Evolutionary conservation across 2,797 vertebrate genomes (phyloP).

Genomic region (Acanthopagrus latus): DNA sequence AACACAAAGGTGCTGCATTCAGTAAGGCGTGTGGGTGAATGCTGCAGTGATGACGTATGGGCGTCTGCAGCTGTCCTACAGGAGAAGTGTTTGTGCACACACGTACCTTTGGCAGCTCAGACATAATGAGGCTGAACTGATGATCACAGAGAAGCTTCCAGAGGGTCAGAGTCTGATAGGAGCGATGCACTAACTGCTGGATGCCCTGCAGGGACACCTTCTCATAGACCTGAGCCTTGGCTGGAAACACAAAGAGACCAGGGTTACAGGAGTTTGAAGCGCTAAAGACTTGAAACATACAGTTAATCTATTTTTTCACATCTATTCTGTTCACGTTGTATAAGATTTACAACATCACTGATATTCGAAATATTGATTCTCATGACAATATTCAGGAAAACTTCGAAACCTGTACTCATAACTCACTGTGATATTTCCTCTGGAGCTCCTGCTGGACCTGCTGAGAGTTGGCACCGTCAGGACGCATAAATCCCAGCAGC

Average conservation of each 20-base stretch:
- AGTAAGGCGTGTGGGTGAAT: slow-evolving; percentile 4
- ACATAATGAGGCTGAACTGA: slow-evolving; percentile 93
- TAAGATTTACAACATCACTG: neutral
- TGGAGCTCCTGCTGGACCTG: slow-evolving; percentile 98
- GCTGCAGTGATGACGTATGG: neutral
- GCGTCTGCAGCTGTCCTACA: slow-evolving; percentile 16
- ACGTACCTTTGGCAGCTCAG: slow-evolving; percentile 95
- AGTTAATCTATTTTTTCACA: neutral
- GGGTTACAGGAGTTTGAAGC: neutral
- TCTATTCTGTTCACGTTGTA: neutral
- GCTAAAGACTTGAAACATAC: neutral
- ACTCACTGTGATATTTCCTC: slow-evolving; percentile 94
- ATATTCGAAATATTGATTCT: neutral
- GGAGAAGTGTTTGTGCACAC: slow-evolving; percentile 7
- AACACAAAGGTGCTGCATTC: slow-evolving; percentile 11
- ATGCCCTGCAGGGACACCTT: slow-evolving; percentile 95
- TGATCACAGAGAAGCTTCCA: slow-evolving; percentile 98
- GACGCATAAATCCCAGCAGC: slow-evolving; percentile 93
- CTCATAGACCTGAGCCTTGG: slow-evolving; percentile 95
- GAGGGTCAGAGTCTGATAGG: slow-evolving; percentile 93
- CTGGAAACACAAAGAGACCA: slow-evolving; percentile 63
- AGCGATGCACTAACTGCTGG: slow-evolving; percentile 94
- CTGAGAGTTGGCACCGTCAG: slow-evolving; percentile 92
- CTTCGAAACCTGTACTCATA: slow-evolving; percentile 15
- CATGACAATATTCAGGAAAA: slow-evolving; percentile 15